Base-by-base conservation (phyloP, 1,140 invertebrate species). In the Lepidostoma basale region DNA sequence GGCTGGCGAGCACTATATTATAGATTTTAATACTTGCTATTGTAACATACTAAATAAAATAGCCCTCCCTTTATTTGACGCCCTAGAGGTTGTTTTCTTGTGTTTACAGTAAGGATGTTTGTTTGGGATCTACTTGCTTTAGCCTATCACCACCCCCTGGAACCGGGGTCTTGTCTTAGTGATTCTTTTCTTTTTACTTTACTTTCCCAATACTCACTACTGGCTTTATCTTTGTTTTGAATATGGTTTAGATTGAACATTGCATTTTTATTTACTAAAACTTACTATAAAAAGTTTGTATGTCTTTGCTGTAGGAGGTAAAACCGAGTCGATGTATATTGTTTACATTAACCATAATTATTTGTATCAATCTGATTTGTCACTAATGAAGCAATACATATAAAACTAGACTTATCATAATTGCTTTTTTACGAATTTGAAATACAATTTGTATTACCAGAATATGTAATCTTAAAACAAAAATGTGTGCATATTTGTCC, bases 371-470 rank as follows among this genome's bases (percentile, higher is more conserved):
- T 52, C 36, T 36, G 45, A 68, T 71, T 68, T 68, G 59, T 71
- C 69, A 71, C 69, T 68, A 68, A 72, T 72, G 62, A 72, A 72
- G 70, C 70, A 72, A 72, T 72, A 72, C 58, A 72, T 68, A 68
- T 71, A 66, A 66, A 68, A 68, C 70, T 72, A 72, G 67, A 65
- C 44, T 72, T 72, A 68, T 72, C 66, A 72, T 66, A 72, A 68
- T 68, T 68, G 66, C 67, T 72, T 72, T 72, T 72, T 68, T 68
- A 67, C 63, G 40, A 70, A 66, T 52, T 59, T 49, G 64, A 72
- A 70, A 59, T 44, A 71, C 49, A 59, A 72, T 72, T 68, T 72
- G 66, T 72, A 72, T 72, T 72, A 68, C 66, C 63, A 65, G 67
- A 72, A 68, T 68, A 68, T 72, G 70, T 72, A 72, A 72, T 72